These are phyloP conservation scores for Hermaeophaga mercurialis DNA, from an alignment of 2,888 invertebrate species.

Conservation along the genomic window DNA sequence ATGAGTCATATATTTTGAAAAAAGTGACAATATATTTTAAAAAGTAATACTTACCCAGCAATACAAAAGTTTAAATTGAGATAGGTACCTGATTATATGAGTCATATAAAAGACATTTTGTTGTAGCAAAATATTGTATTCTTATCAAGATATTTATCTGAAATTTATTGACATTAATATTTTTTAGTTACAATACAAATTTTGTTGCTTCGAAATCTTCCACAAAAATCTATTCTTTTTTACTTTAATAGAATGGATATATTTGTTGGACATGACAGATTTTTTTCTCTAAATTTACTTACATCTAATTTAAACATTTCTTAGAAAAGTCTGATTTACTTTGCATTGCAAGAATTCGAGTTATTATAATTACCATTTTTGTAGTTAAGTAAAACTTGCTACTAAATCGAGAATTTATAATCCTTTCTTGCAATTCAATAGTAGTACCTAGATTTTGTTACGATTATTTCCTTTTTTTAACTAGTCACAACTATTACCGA, in stretches of 20 bases:
- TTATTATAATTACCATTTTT: too few relatives aligned
- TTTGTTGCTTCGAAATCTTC: constrained; percentile 9
- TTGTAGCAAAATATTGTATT: constrained; percentile 17
- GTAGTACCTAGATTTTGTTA: background rate
- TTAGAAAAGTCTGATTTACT: background rate
- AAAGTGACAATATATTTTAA: too few relatives aligned
- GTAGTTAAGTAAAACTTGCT: too few relatives aligned
- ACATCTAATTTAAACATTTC: background rate
- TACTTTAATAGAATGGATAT: background rate
- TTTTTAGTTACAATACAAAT: background rate
- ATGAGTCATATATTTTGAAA: background rate
- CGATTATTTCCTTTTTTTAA: constrained; percentile 7
- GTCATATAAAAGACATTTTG: constrained; percentile 6
- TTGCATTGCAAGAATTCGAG: constrained; percentile 7
- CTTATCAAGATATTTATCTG: background rate
- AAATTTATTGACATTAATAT: background rate
- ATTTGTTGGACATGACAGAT: too few relatives aligned
- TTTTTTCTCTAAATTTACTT: background rate
- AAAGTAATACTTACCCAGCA: too few relatives aligned
- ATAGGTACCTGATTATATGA: too few relatives aligned
- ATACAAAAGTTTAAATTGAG: too few relatives aligned
- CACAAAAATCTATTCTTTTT: background rate
- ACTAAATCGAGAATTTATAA: background rate
- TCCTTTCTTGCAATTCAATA: constrained; percentile 1
- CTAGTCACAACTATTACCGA: constrained; percentile 20